Base-by-base conservation (phyloP, 2,888 invertebrate species). In the Apotomis turbidana region DNA sequence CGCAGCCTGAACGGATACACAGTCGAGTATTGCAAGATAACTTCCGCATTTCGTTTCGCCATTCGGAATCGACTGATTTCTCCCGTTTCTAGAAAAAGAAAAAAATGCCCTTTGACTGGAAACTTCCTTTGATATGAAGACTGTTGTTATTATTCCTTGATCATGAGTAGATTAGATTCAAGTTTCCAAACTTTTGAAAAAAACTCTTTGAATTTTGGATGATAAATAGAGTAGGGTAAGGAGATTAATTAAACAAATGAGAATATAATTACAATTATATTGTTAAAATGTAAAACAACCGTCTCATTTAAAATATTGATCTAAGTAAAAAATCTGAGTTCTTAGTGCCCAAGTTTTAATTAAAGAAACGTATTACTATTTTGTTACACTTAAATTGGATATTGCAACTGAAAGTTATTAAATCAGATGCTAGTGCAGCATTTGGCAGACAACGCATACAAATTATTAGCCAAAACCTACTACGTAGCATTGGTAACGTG, bases 51-150 rank as follows among this genome's bases (percentile, higher is more conserved):
- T 81, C 83, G 79, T 87, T 86, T 91, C 82, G 86, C 88, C 85
- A 83, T 83, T 78, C 74, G 74, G 77, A 74, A 77, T 74, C 74
- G 76, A 79, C 78, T 80, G 77, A 78, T 79, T 79, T 82, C 82
- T 81, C 78, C 79, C 77, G 82, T 79, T 79, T 88, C 91, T 92
- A 91, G 88, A 91, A 91, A 90, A 89, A 86, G 81, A 85, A 86
- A 80, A 81, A 82, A 84, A 80, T 81, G 79, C 80, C 81, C 80
- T 79, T 80, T 84, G 82, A 85, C 82, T 83, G 74, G 66, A 71
- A 76, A 73, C 74, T 77, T 74, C 70, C 62, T 60, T 74, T 71
- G 49, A 61, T 36, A 52, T 70, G 10, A 52, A 60, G n/a, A 38
- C 62, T 36, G 12, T 41, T 38, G 13, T 12, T 49, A 51, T 54